These are phyloP conservation scores for Leuciscus idus DNA, from an alignment of 2,113 vertebrate genomes.

Conservation along the genomic window DNA sequence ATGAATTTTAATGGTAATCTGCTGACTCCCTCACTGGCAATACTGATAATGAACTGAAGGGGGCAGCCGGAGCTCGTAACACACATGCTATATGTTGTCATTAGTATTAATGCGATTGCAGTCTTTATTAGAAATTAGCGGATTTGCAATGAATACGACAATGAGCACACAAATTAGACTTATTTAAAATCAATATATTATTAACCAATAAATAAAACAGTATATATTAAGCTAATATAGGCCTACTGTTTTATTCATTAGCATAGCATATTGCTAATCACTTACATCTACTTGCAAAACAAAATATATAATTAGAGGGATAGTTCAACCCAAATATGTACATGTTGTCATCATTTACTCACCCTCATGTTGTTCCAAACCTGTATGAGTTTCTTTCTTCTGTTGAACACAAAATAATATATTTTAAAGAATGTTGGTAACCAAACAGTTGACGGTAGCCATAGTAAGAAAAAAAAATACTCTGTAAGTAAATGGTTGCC, in stretches of 20 bases:
- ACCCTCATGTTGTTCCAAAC: too few relatives aligned
- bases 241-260: neutral
- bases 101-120: neutral
- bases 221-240: too few relatives aligned
- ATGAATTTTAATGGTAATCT: neutral
- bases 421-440: too few relatives aligned
- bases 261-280: too few relatives aligned
- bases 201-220: neutral
- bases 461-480: too few relatives aligned
- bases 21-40: neutral
- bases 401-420: too few relatives aligned
- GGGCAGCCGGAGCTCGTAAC: conserved; percentile 3
- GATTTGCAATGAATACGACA: neutral
- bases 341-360: too few relatives aligned
- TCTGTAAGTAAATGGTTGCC: too few relatives aligned
- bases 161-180: neutral
- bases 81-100: neutral
- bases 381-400: too few relatives aligned
- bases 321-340: too few relatives aligned
- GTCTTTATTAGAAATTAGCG: neutral
- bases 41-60: neutral
- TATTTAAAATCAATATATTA: neutral
- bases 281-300: neutral
- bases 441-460: too few relatives aligned
- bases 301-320: neutral